Percentiles rank a stretch among this genome's conserved stretches.
phyloP scores from a whole-genome alignment of 1,140 invertebrate genomes.

The Delia radicum region DNA sequence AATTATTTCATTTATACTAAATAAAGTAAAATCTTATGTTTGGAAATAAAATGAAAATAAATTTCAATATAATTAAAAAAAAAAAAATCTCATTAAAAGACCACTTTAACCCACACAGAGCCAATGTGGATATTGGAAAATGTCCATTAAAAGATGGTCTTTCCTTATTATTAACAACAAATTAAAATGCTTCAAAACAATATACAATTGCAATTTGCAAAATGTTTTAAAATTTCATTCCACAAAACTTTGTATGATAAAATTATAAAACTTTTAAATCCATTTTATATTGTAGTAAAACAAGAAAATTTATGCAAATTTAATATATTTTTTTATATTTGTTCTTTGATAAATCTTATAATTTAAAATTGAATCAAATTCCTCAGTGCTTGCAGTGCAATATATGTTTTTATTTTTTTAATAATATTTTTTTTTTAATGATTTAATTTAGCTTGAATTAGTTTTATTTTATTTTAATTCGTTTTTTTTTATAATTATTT shows the following conservation, averaged over 20 bases:
- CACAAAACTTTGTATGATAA: background rate
- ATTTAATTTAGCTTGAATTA: constrained; percentile 11
- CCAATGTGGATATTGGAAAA: background rate
- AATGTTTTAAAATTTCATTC: too few relatives aligned
- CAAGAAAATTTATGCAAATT: background rate
- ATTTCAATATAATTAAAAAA: background rate
- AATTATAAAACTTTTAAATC: background rate
- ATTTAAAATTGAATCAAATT: constrained; percentile 56
- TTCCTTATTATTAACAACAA: too few relatives aligned
- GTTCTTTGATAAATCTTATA: background rate
- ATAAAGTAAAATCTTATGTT: background rate
- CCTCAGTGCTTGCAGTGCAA: constrained; percentile 56
- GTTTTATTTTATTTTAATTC: constrained; percentile 5
- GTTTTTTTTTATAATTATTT: background rate
- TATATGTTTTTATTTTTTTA: constrained; percentile 29
- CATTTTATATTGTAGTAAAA: too few relatives aligned
- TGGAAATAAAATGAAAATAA: background rate
- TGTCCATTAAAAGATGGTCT: background rate
- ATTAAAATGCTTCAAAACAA: too few relatives aligned
- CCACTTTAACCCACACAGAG: background rate
- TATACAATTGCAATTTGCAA: too few relatives aligned
- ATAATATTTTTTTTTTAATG: background rate
- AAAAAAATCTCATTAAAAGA: background rate
- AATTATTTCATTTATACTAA: background rate
- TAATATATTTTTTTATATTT: background rate